Evolutionary conservation across 2,797 vertebrate genomes (phyloP).

Genomic region (Apodemus agrarius): DNA sequence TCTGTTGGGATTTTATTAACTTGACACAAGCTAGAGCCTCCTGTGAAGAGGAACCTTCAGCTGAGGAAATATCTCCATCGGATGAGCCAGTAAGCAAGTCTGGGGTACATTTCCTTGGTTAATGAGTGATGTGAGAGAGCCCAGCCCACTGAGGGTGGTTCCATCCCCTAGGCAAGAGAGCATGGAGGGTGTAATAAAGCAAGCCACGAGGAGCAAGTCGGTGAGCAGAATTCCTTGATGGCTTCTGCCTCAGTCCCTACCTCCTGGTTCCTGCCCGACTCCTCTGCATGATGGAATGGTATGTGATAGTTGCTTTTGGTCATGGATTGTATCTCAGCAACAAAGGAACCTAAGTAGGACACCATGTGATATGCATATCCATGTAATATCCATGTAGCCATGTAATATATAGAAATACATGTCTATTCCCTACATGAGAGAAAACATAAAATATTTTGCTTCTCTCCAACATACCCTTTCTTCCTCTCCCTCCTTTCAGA

Average conservation of each 20-base stretch:
- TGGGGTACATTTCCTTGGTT: background rate
- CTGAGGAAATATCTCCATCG: background rate
- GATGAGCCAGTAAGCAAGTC: background rate
- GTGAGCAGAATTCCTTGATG: background rate
- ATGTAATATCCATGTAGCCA: background rate
- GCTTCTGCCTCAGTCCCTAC: background rate
- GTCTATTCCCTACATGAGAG: background rate
- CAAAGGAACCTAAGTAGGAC: background rate
- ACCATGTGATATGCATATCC: background rate
- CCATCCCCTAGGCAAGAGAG: background rate
- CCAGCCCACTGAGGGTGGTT: background rate
- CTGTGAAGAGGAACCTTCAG: background rate
- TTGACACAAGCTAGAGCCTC: background rate
- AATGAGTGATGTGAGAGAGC: background rate
- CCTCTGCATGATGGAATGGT: background rate
- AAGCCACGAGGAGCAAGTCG: background rate
- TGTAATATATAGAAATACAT: background rate
- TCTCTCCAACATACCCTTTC: background rate
- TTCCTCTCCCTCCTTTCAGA: background rate
- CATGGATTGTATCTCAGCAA: background rate
- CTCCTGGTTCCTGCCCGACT: background rate
- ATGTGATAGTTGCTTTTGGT: background rate
- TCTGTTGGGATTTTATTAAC: background rate
- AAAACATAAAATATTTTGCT: background rate
- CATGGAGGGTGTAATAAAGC: too few species aligned